Evolutionary conservation across 2,113 vertebrate genomes (phyloP).

Genomic region (Hippopotamus amphibius): DNA sequence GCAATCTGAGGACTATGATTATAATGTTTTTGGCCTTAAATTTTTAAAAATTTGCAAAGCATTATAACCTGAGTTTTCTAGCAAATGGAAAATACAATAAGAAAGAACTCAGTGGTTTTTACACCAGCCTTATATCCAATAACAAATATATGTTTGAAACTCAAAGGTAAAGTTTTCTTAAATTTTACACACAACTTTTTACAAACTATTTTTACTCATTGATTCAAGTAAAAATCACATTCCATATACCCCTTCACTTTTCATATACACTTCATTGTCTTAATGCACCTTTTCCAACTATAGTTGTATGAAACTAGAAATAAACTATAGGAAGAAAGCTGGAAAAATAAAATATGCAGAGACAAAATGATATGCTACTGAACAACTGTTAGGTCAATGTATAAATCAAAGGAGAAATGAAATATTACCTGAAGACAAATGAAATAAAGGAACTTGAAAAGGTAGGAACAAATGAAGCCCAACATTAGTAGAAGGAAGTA

Average conservation of each 20-base stretch:
- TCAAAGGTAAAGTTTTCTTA: neutral
- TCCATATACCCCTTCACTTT: neutral
- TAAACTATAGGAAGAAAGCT: neutral
- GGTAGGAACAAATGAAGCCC: neutral
- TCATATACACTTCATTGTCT: neutral
- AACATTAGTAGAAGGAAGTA: neutral
- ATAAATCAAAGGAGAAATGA: neutral
- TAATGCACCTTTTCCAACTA: neutral
- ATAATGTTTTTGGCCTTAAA: neutral
- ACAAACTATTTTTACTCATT: neutral
- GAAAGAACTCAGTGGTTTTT: neutral
- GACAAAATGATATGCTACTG: neutral
- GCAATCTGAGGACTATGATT: neutral
- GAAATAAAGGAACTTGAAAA: neutral
- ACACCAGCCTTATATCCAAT: neutral
- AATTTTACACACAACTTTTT: neutral
- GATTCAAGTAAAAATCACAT: neutral
- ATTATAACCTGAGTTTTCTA: neutral
- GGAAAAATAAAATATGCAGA: neutral
- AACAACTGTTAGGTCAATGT: neutral
- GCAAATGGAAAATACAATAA: neutral
- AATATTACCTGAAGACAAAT: neutral
- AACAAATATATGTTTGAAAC: neutral
- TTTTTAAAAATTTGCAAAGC: neutral
- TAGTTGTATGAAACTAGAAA: neutral